A percentile compares a stretch with the other conserved stretches of the same genome.
These are phyloP conservation scores for Nineta flava DNA, from an alignment of 2,888 invertebrate species.

Conservation along the genomic window DNA sequence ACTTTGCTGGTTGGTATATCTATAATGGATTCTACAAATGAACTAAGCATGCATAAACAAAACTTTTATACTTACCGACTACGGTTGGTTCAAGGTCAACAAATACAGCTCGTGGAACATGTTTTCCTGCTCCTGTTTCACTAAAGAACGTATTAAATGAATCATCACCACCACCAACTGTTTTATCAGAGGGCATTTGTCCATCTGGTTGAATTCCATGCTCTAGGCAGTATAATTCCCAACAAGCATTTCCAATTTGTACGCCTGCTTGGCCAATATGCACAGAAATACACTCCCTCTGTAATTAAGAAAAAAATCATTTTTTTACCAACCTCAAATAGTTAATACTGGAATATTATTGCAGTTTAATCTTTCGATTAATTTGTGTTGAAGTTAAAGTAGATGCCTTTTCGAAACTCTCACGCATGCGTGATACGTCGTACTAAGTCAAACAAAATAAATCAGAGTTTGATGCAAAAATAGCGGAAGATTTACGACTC, in stretches of 20 bases:
- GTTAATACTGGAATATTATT: no score
- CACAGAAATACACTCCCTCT: conserved; percentile 50
- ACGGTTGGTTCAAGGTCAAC: conserved; percentile 55
- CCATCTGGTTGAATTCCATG: conserved; percentile 30
- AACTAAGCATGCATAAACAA: no score
- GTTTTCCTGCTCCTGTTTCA: conserved; percentile 32
- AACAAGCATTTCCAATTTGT: conserved; percentile 26
- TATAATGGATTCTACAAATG: no score
- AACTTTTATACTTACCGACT: conserved; percentile 32
- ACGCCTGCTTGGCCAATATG: conserved; percentile 36
- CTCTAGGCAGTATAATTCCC: conserved; percentile 26
- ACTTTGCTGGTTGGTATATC: no score
- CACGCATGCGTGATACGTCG: no score
- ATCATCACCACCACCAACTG: conserved; percentile 26
- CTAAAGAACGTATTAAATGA: conserved; percentile 21
- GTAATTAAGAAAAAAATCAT: conserved; percentile 15
- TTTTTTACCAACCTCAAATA: no score
- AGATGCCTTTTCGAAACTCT: no score
- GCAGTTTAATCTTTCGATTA: no score
- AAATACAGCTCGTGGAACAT: conserved; percentile 46
- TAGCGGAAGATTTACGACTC: no score
- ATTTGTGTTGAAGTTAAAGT: no score
- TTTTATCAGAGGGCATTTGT: conserved; percentile 31
- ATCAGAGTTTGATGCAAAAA: no score
- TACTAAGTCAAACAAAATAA: no score